Evolutionary conservation across 2,113 vertebrate genomes (phyloP), one percentile per base, ranked within the genome.

Genomic region (Xiphophorus hellerii): DNA sequence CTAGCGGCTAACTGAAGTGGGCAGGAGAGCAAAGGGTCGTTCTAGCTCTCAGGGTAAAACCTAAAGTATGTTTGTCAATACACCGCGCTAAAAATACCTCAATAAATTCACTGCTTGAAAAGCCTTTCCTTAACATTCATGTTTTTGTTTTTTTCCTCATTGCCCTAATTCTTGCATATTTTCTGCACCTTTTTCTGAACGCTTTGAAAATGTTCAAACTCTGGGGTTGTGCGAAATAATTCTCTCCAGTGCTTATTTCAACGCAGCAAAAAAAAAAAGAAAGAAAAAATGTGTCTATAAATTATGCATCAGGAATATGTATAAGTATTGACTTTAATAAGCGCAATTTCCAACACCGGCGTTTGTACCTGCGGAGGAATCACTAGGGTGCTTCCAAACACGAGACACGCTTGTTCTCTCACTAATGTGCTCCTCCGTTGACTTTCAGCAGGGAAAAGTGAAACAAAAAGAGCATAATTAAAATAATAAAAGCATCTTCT

Each of bases 251-350:
- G 93, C 82, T 88, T 68, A 60, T 66, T 78, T 86, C 90, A 88
- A 91, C 91, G 82, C 89, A 93, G 8, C 31, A 31, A 35, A 35
- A 35, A 35, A 35, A 35, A 35, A 35, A 35, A 37, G 35, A 35
- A 35, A 35, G 9, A 37, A 37, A 92, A 93, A 92, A 93, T 90
- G 86, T 86, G 85, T 62, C 74, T 83, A 95, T 95, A 94, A 94
- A 94, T 94, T 94, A 95, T 95, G 93, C 93, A 95, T 92, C 88
- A 92, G 85, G 90, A 93, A 92, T 92, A 93, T 93, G 92, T 91
- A 92, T 93, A 92, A 92, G 92, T 93, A 94, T 93, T 94, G 90
- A 93, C 93, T 94, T 93, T 93, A 94, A 93, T 92, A 93, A 92
- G 84, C 91, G 87, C 92, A 89, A 86, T 90, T 94, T 93, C 86